A percentile compares a stretch with the other conserved stretches of the same genome.
These are phyloP conservation scores for Heterotilapia buettikoferi DNA, from an alignment of 2,113 vertebrate species.

Conservation along the genomic window DNA sequence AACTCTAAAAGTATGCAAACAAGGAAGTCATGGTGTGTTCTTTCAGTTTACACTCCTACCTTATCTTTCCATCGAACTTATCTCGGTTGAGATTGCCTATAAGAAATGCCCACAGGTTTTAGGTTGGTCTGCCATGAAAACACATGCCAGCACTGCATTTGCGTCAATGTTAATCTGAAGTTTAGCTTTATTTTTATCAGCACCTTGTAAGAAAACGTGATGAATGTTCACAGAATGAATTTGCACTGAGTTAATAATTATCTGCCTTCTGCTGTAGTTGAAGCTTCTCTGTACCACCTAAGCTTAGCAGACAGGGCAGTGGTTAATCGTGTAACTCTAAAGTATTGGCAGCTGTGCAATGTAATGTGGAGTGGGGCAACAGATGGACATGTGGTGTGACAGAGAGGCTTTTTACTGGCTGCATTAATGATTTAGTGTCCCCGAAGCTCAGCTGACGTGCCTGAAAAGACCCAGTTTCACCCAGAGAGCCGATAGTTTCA, in stretches of 20 bases:
- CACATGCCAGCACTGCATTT: neutral
- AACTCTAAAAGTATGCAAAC: constrained; percentile 48
- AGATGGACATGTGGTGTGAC: neutral
- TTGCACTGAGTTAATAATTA: constrained; percentile 1
- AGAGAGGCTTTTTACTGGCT: neutral
- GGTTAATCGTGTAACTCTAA: neutral
- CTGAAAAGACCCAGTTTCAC: constrained; percentile 15
- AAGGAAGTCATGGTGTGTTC: neutral
- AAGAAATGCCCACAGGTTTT: neutral
- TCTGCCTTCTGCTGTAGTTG: neutral
- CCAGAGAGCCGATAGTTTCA: constrained; percentile 11
- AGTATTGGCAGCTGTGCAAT: neutral
- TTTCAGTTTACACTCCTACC: constrained; percentile 4
- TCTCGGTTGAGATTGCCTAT: neutral
- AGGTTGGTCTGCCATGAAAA: neutral
- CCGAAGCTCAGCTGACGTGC: neutral
- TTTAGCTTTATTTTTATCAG: neutral
- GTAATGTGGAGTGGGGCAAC: neutral
- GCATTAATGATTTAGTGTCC: neutral
- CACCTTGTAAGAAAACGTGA: neutral
- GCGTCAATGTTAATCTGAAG: neutral
- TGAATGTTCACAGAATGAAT: neutral
- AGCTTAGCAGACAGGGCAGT: neutral
- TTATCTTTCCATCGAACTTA: neutral
- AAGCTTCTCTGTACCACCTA: neutral